phyloP scores from a whole-genome alignment of 2,888 invertebrate species.

The Argyresthia goedartella region DNA sequence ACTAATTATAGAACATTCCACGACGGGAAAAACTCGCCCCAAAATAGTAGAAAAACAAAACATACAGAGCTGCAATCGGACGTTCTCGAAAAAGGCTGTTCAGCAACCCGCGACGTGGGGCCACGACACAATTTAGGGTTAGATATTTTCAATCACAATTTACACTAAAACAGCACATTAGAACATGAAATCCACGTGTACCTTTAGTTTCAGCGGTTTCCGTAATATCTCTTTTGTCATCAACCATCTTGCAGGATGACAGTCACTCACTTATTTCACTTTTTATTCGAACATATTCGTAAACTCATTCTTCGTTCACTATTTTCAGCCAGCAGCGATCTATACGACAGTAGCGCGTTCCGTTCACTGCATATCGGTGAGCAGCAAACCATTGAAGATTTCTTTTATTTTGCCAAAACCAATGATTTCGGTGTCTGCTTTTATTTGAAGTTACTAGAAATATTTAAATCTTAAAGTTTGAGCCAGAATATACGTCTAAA shows the following conservation, averaged over 20 bases:
- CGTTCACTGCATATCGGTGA: slow-evolving; percentile 37
- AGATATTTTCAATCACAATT: slow-evolving; percentile 60
- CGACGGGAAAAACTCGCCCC: slow-evolving; percentile 59
- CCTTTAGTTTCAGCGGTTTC: slow-evolving; percentile 69
- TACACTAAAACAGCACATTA: slow-evolving; percentile 59
- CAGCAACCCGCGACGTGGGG: slow-evolving; percentile 50
- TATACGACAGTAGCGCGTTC: slow-evolving; percentile 67
- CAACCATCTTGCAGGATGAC: slow-evolving; percentile 70
- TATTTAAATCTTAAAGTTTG: too few relatives aligned
- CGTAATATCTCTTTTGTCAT: slow-evolving; percentile 66
- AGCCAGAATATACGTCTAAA: too few relatives aligned
- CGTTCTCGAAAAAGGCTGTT: slow-evolving; percentile 58
- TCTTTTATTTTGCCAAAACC: too few relatives aligned
- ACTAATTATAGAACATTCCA: slow-evolving; percentile 67
- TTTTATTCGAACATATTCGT: slow-evolving; percentile 69
- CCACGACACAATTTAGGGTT: slow-evolving; percentile 68
- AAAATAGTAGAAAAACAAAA: slow-evolving; percentile 64
- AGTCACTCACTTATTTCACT: slow-evolving; percentile 63
- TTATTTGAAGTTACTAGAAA: too few relatives aligned
- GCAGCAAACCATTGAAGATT: neutral
- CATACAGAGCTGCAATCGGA: slow-evolving; percentile 50
- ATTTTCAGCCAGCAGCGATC: slow-evolving; percentile 68
- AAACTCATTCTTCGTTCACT: slow-evolving; percentile 69
- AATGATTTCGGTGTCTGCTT: too few relatives aligned
- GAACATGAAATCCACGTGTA: slow-evolving; percentile 58